Conservation (phyloP, 2,888 invertebrate genomes). For the Mimachlamys varia region DNA sequence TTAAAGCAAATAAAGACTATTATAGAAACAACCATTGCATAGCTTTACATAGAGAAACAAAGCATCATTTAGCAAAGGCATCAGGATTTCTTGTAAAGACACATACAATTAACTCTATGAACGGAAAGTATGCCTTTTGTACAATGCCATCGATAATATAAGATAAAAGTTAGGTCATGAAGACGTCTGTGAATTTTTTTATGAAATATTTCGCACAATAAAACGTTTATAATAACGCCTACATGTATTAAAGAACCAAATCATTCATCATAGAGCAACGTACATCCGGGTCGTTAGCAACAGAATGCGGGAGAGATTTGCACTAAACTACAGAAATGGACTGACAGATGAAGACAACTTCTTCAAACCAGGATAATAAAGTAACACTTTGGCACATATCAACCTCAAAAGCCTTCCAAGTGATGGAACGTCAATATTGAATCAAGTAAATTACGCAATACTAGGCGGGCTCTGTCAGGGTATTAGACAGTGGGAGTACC, state of each 20-base stretch:
- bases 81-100: too few species aligned
- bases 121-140: too few species aligned
- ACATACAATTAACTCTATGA: too few species aligned
- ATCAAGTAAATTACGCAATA: constrained; percentile 2
- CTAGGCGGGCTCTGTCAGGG: not conserved
- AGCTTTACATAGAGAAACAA: too few species aligned
- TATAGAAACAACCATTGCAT: too few species aligned
- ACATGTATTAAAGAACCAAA: not conserved
- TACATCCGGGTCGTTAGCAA: not conserved
- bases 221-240: not conserved
- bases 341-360: not conserved
- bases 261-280: not conserved
- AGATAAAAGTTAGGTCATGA: not conserved
- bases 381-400: not conserved
- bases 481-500: not conserved
- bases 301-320: not conserved
- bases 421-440: not conserved
- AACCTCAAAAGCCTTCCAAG: not conserved
- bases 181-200: not conserved
- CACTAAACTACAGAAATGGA: not conserved
- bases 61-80: too few species aligned
- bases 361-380: constrained; percentile 5
- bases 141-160: too few species aligned
- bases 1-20: too few species aligned
- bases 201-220: not conserved